Evolutionary conservation across 2,797 vertebrate genomes (phyloP).

Genomic region (Gobio occitaniae): DNA sequence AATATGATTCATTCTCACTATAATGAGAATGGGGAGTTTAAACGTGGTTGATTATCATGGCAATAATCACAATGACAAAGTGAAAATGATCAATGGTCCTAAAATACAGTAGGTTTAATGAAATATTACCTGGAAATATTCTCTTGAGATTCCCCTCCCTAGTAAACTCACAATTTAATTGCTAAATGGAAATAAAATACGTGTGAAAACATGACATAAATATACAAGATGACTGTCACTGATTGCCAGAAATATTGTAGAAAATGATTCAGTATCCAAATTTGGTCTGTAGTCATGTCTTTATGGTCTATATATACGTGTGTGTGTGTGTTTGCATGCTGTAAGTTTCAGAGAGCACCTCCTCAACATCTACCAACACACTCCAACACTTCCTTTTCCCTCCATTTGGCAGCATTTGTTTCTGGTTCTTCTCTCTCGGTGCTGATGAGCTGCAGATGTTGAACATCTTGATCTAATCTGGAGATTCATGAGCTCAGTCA

Average conservation of each 20-base stretch:
- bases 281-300: background rate
- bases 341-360: conserved; percentile 14
- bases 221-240: background rate
- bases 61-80: background rate
- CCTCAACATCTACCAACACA: conserved; percentile 40
- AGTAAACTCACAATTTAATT: background rate
- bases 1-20: background rate
- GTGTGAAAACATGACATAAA: background rate
- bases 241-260: background rate
- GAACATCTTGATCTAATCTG: conserved; percentile 73
- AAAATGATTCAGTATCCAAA: background rate
- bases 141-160: background rate
- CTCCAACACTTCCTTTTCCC: conserved; percentile 1
- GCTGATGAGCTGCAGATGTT: conserved; percentile 23
- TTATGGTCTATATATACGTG: background rate
- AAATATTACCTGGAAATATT: background rate
- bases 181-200: background rate
- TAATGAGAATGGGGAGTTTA: background rate
- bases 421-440: conserved; percentile 48
- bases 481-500: conserved; percentile 56
- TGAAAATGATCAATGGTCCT: background rate
- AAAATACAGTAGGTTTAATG: background rate
- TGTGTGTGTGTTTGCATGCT: background rate
- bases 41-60: background rate
- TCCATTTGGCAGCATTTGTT: conserved; percentile 54